Evolutionary conservation across 2,888 invertebrate genomes (phyloP).

Genomic region (Teinopalpus imperialis): DNA sequence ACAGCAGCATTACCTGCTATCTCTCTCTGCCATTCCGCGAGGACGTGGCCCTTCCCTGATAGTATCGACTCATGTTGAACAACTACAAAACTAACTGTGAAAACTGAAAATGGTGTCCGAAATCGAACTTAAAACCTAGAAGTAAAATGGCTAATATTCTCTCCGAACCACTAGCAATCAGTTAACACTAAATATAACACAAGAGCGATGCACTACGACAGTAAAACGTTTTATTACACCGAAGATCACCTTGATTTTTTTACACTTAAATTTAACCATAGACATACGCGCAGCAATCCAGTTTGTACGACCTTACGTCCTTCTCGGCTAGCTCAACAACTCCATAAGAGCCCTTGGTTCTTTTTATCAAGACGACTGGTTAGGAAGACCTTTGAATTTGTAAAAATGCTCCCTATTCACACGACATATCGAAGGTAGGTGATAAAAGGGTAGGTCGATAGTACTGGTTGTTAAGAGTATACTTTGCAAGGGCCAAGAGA

Average conservation of each 20-base stretch:
- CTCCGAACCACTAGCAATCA: too few relatives aligned
- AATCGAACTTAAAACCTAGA: too few relatives aligned
- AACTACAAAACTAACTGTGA: too few relatives aligned
- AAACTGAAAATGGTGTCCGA: too few relatives aligned
- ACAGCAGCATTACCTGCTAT: too few relatives aligned
- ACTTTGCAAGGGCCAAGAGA: constrained; percentile 29
- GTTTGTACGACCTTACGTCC: constrained; percentile 69
- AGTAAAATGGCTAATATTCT: too few relatives aligned
- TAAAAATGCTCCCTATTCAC: constrained; percentile 19
- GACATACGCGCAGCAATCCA: constrained; percentile 48
- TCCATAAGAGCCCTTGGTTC: constrained; percentile 61
- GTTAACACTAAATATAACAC: not conserved
- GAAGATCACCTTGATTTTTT: constrained; percentile 24
- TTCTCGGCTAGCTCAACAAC: constrained; percentile 67
- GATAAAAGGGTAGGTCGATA: constrained; percentile 18
- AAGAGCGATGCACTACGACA: not conserved
- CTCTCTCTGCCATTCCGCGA: too few relatives aligned
- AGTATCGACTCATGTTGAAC: too few relatives aligned
- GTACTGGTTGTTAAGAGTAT: constrained; percentile 24
- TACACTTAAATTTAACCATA: constrained; percentile 34
- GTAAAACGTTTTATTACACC: constrained; percentile 7
- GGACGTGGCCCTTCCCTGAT: too few relatives aligned
- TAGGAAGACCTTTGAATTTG: constrained; percentile 37
- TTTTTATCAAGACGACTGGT: constrained; percentile 60
- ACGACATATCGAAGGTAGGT: not conserved